phyloP scores from a whole-genome alignment of 2,888 invertebrate genomes.

The Aspidiotus destructor region DNA sequence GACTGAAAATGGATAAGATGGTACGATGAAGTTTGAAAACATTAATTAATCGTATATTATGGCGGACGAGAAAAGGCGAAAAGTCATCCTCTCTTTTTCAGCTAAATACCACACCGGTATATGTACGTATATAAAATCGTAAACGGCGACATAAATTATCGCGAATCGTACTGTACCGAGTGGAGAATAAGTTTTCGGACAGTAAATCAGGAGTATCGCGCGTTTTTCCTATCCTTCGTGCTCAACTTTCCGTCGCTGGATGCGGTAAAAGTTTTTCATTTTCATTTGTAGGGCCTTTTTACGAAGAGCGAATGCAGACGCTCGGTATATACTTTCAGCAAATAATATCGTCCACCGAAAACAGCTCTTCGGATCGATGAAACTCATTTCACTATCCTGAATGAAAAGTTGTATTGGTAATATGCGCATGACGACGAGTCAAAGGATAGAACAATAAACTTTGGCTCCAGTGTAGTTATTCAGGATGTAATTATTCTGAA shows the following conservation, averaged over 20 bases:
- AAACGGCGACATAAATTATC: neutral
- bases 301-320: too few relatives aligned
- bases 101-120: neutral
- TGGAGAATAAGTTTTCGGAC: neutral
- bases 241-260: neutral
- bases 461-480: too few relatives aligned
- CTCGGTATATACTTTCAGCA: too few relatives aligned
- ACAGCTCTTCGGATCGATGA: too few relatives aligned
- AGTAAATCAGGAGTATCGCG: conserved; percentile 1
- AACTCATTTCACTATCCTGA: too few relatives aligned
- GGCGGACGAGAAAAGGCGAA: neutral
- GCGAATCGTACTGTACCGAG: neutral
- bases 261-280: neutral
- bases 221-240: neutral
- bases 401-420: too few relatives aligned
- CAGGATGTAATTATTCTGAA: too few relatives aligned
- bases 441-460: too few relatives aligned
- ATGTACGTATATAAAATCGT: neutral
- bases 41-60: conserved; percentile 3
- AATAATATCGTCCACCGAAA: too few relatives aligned
- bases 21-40: neutral
- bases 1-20: neutral
- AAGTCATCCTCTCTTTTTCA: neutral
- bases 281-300: neutral
- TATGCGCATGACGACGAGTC: too few relatives aligned